Conservation (phyloP, 2,888 invertebrate species). For the Platycheirus rosarum region DNA sequence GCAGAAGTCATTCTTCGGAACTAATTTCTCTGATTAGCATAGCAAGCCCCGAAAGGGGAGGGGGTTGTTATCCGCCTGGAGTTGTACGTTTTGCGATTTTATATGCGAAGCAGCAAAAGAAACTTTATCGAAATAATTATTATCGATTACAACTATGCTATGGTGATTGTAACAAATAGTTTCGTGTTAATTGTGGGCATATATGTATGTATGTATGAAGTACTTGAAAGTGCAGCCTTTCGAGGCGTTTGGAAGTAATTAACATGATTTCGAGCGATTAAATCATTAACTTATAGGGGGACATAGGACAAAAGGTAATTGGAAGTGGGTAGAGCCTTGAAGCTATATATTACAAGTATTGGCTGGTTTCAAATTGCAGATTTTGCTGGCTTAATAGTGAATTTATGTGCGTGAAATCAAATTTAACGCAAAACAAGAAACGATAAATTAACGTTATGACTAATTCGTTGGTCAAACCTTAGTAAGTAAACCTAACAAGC, state of each 20-base stretch:
- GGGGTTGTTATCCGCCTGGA: not conserved
- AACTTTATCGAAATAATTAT: slow-evolving; percentile 57
- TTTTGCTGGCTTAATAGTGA: not conserved
- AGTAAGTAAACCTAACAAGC: not conserved
- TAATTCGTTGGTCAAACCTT: slow-evolving; percentile 3
- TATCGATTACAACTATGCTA: slow-evolving; percentile 60
- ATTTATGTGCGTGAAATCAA: not conserved
- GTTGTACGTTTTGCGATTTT: slow-evolving; percentile 28
- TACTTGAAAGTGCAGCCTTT: slow-evolving; percentile 47
- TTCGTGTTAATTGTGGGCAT: slow-evolving; percentile 62
- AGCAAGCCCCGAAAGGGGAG: not conserved
- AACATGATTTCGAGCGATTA: slow-evolving; percentile 45
- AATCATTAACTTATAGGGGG: slow-evolving; percentile 26
- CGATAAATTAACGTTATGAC: slow-evolving; percentile 8
- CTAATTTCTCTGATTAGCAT: slow-evolving; percentile 27
- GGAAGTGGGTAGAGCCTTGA: no score
- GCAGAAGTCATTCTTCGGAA: slow-evolving; percentile 29
- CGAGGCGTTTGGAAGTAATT: slow-evolving; percentile 45
- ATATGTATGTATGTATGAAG: no score
- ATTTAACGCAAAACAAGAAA: slow-evolving; percentile 4
- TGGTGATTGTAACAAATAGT: slow-evolving; percentile 59
- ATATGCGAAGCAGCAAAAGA: not conserved
- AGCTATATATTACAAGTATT: no score
- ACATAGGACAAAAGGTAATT: not conserved
- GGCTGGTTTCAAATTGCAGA: not conserved